These are phyloP conservation scores for Heliangelus exortis DNA, from an alignment of 2,797 vertebrate genomes.

Conservation along the genomic window DNA sequence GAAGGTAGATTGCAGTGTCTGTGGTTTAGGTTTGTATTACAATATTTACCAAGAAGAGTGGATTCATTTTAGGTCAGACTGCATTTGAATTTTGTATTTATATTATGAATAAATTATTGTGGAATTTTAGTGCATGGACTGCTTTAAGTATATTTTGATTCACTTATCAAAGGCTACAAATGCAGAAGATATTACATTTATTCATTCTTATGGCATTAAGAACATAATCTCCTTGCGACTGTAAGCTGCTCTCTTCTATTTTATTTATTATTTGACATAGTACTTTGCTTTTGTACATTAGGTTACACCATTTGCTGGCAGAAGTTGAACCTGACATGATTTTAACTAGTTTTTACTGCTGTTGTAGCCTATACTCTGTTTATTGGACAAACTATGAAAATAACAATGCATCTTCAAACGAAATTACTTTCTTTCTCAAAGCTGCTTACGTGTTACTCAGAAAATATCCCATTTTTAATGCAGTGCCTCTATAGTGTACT, in stretches of 20 bases:
- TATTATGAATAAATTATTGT: background rate
- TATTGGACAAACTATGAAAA: background rate
- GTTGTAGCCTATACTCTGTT: background rate
- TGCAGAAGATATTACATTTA: conserved; percentile 51
- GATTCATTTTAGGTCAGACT: conserved; percentile 5
- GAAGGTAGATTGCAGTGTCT: background rate
- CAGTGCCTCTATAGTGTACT: background rate
- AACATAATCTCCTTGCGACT: conserved; percentile 53
- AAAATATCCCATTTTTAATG: background rate
- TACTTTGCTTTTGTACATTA: background rate
- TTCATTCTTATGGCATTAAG: conserved; percentile 45
- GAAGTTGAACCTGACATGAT: background rate
- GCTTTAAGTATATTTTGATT: conserved; percentile 14
- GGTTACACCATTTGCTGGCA: background rate
- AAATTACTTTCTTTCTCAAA: background rate
- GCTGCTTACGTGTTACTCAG: background rate
- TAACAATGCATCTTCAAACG: background rate
- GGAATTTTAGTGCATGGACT: background rate
- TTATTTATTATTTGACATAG: conserved; percentile 48
- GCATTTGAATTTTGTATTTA: background rate
- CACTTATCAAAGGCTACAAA: background rate
- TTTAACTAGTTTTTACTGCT: background rate
- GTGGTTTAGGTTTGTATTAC: background rate
- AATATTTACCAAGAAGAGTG: background rate
- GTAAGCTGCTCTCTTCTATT: conserved; percentile 49